Evolutionary conservation across 2,888 invertebrate species (phyloP), one percentile per base, ranked within the genome.

Genomic region (Chrysolina americana): DNA sequence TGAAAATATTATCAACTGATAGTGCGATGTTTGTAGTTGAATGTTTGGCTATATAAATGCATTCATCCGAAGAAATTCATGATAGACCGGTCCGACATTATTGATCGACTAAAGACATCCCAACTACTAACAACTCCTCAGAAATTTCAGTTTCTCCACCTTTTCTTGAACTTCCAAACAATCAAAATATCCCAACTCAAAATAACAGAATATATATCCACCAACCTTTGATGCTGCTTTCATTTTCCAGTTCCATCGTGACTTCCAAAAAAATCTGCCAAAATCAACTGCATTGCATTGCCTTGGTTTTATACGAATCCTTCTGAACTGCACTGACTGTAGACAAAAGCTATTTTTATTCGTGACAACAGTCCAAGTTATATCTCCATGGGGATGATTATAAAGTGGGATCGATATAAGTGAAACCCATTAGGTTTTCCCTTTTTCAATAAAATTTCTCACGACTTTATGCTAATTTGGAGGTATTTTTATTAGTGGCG

Each of bases 371-470:
- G 71, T 68, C 56, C 76, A 77, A 81, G 65, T 76, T 73, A 76
- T 75, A 81, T 83, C 82, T 81, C 82, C 82, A 83, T 82, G 82
- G 82, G 76, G 75, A 82, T 83, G 65, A 21, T 66, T 41, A 70
- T 41, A 53, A 63, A 70, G 72, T 63, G 78, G 71, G 71, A 82
- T 81, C 81, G 78, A 81, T 81, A 78, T 50, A 70, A 63, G 73
- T 70, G 72, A 76, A 79, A 78, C 71, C 65, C 70, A 68, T 74
- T 63, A 11, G 28, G 65, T 70, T 76, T 79, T 76, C 72, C 69
- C 77, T 77, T 75, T 77, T 74, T 48, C 41, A 48, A 23, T n/a
- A 62, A 53, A 41, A 48, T 41, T 66, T 74, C 62, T 41, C 44
- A 21, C 17, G 53, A 21, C 19, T n/a, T 63, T 23, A 28, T 47